Base-by-base conservation (phyloP, 1,140 invertebrate species). In the Drosophila santomea region DNA sequence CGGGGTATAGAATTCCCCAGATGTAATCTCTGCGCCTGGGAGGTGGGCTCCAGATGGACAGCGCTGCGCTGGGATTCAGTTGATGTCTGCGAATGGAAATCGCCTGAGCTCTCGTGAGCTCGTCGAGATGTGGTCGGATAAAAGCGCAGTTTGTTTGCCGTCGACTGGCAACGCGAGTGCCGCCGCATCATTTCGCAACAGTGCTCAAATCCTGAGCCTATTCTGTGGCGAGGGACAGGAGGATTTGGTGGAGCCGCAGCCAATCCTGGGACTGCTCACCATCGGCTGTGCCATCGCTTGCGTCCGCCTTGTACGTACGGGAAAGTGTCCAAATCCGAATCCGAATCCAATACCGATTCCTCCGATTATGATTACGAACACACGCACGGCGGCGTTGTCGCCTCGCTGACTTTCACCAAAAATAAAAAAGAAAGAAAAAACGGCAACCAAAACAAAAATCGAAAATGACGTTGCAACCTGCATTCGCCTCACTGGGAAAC, bases 391-490 rank as follows among this genome's bases (percentile, higher is more conserved):
- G 51, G 58, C 43, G 43, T 28, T 64, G 54, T 38, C 51, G 74
- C 44, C 48, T 32, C 59, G 63, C 57, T 58, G 78, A 86, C 82
- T 88, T 86, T 86, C 82, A 83, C 82, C 83, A 76, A 86, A 88
- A 86, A 74, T 32, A 23, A 39, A 23, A 20, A 44, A 69, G 75
- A 76, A 20, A 80, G 76, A 79, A 66, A 47, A 52, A 55, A 54
- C 60, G 15, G 62, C 55, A 56, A 60, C 43, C 62, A 67, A 67
- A 69, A 62, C 47, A 67, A 57, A 69, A 71, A 69, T 56, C 64
- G 20, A 69, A 71, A 79, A 66, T 85, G 82, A 85, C 82, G 82
- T 64, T 88, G 82, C 82, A 85, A 86, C 82, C 83, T 75, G 73
- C 82, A 83, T 60, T 78, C 63, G 64, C 74, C 41, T 69, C 61